A percentile compares a stretch with the other conserved stretches of the same genome.
Conservation (phyloP, 2,888 invertebrate species). For the Diaperis boleti region DNA sequence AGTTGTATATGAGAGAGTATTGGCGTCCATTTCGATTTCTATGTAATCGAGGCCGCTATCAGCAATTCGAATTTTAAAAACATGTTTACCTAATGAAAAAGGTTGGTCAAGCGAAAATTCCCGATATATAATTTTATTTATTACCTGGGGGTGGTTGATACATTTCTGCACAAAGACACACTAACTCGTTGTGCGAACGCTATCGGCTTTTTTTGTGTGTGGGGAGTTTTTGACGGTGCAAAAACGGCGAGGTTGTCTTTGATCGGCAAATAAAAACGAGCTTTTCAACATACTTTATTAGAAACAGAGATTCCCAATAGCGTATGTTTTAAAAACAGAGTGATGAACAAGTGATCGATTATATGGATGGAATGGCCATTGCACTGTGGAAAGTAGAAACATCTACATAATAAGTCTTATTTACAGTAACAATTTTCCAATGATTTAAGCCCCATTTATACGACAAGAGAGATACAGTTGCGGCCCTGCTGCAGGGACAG, state of each 20-base stretch:
- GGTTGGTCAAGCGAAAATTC: slow-evolving; percentile 16
- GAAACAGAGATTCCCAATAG: slow-evolving; percentile 36
- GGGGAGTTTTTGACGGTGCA: slow-evolving; percentile 12
- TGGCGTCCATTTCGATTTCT: slow-evolving; percentile 32
- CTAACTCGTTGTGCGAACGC: slow-evolving; percentile 16
- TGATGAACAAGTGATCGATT: slow-evolving; percentile 39
- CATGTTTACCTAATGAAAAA: slow-evolving; percentile 28
- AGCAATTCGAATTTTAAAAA: slow-evolving; percentile 29
- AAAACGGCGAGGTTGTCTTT: slow-evolving; percentile 20
- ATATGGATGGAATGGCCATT: slow-evolving; percentile 42
- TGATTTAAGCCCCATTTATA: slow-evolving; percentile 37
- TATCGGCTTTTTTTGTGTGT: slow-evolving; percentile 27
- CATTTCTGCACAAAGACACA: slow-evolving; percentile 24
- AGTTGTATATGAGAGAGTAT: slow-evolving; percentile 14
- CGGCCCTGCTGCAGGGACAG: too few relatives aligned
- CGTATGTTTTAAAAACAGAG: slow-evolving; percentile 33
- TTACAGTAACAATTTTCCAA: slow-evolving; percentile 38
- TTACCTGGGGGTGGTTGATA: slow-evolving; percentile 29
- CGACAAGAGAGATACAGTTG: slow-evolving; percentile 13
- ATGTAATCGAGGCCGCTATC: slow-evolving; percentile 17
- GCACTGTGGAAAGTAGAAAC: slow-evolving; percentile 40
- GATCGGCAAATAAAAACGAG: slow-evolving; percentile 8
- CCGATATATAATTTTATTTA: slow-evolving; percentile 27
- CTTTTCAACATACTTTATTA: slow-evolving; percentile 38
- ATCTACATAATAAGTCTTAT: slow-evolving; percentile 40